Conservation (phyloP, 2,888 invertebrate species). For the Eledone cirrhosa region DNA sequence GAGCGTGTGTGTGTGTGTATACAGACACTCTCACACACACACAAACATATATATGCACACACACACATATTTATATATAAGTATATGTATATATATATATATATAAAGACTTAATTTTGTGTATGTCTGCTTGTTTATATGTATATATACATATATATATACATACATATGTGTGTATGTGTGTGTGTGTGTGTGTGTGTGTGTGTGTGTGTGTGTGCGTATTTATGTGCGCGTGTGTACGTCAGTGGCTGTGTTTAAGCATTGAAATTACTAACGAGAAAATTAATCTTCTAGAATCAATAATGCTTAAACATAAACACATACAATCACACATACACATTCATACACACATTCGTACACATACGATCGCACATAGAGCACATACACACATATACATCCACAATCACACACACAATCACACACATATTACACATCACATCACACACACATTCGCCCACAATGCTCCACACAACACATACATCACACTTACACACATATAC, state of each 20-base stretch:
- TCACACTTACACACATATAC: too few species aligned
- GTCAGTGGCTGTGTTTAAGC: neutral
- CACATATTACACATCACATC: too few species aligned
- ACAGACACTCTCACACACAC: too few species aligned
- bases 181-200: neutral
- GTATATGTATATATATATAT: neutral
- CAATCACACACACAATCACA: too few species aligned
- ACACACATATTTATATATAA: neutral
- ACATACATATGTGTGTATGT: too few species aligned
- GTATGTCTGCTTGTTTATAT: too few species aligned
- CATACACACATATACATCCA: too few species aligned
- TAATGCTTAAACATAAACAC: neutral
- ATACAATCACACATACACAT: neutral
- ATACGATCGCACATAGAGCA: too few species aligned
- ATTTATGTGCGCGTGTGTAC: neutral
- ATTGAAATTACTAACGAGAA: neutral
- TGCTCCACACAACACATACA: too few species aligned
- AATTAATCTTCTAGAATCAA: neutral
- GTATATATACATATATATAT: too few species aligned
- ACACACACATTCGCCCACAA: too few species aligned
- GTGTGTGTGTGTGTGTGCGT: neutral
- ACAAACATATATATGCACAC: constrained; percentile 6
- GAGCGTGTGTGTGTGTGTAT: too few species aligned
- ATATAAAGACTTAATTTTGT: neutral
- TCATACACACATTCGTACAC: neutral